These are phyloP conservation scores for Sorex araneus DNA, from an alignment of 2,113 vertebrate genomes.

Conservation along the genomic window DNA sequence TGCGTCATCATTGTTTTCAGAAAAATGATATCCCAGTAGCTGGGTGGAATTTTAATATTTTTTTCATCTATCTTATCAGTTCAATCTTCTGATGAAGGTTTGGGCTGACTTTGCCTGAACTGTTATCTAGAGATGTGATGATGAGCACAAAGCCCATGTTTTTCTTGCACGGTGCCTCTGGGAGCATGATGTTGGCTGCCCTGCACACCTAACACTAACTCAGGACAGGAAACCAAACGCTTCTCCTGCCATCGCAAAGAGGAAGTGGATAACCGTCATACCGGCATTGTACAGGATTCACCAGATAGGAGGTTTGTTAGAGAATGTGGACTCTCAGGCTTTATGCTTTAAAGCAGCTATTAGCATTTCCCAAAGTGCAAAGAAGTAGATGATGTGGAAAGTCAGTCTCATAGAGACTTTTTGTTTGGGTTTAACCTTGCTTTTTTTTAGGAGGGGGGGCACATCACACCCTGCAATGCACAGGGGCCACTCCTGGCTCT, in stretches of 20 bases:
- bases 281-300: neutral
- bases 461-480: too few species aligned
- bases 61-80: neutral
- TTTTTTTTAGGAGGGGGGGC: too few species aligned
- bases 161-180: slow-evolving; percentile 21
- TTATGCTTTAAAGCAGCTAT: too few species aligned
- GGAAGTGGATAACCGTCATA: neutral
- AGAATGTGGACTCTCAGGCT: neutral
- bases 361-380: neutral
- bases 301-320: neutral
- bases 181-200: neutral
- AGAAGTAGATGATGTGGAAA: neutral
- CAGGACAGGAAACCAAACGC: neutral
- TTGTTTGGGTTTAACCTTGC: too few species aligned
- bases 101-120: slow-evolving; percentile 56
- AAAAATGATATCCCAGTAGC: slow-evolving; percentile 36
- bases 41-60: slow-evolving; percentile 4
- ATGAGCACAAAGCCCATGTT: neutral
- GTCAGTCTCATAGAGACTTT: neutral
- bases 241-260: neutral
- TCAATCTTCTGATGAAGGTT: slow-evolving; percentile 60
- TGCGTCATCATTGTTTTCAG: slow-evolving; percentile 48
- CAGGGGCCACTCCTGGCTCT: too few species aligned
- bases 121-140: slow-evolving; percentile 68
- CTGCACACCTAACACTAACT: slow-evolving; percentile 28